Base-by-base conservation (phyloP, 2,797 vertebrate species). In the Tenualosa thibaudeaui region DNA sequence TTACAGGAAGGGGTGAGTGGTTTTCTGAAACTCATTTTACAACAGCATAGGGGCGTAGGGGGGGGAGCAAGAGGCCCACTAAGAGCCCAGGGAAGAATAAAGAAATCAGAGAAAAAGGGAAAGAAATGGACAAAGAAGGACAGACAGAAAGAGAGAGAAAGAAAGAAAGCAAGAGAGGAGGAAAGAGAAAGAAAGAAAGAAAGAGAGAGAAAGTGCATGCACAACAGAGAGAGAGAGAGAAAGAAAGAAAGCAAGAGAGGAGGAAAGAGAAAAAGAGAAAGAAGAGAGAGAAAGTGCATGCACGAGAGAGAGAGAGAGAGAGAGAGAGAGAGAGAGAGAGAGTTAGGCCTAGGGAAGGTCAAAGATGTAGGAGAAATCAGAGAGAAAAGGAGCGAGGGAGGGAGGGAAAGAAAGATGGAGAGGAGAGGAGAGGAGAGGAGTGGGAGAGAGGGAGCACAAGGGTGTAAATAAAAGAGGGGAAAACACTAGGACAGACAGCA, bases 301-400 rank as follows among this genome's bases (percentile, higher is more conserved):
- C 1, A 31, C 31, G 31, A 46, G 46, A 1, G 3, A 46, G 46
- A 4, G 46, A 46, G 15, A 54, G 50, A 54, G 24, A 54, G 7
- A n/a, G 86, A 51, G 31, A 46, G 46, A 1, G 3, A 46, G 46
- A 4, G 46, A 46, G 15, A 54, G 50, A 54, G 24, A 54, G 7
- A n/a, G 86, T 46, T 46, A 3, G 17, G 24, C 49, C 51, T 12
- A 24, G 22, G 50, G 49, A 53, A 60, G 51, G 12, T 56, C 15
- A 3, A 13, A 51, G 50, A 51, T 51, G 50, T 51, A 0, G 84
- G 82, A 65, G 89, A 82, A 81, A 43, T 58, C 60, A 58, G 46
- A 83, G 7, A 50, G 31, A n/a, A 85, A 75, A 60, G 26, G 17
- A 31, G 53, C 22, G 85, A 83, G 87, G 88, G 85, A n/a, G 58